Percentiles rank a stretch among this genome's conserved stretches.
Conservation (phyloP, 2,888 invertebrate genomes). For the Drosophila testacea region DNA sequence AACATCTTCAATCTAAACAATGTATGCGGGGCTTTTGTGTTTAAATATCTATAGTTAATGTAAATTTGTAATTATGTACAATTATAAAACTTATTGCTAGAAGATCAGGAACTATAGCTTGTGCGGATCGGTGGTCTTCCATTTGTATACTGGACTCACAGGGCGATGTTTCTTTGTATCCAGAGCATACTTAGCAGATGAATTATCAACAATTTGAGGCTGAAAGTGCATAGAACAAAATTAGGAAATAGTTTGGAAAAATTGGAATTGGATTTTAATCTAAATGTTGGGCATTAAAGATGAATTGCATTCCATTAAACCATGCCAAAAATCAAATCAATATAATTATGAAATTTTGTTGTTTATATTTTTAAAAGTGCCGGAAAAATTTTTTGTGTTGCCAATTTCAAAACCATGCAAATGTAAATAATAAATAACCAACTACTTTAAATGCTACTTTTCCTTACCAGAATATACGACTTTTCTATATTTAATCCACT, state of each 20-base stretch:
- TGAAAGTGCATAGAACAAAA: constrained; percentile 74
- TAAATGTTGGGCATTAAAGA: constrained; percentile 22
- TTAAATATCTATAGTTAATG: constrained; percentile 22
- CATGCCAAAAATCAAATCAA: constrained; percentile 59
- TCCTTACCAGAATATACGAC: constrained; percentile 47
- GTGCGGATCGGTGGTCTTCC: constrained; percentile 51
- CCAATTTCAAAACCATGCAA: constrained; percentile 56
- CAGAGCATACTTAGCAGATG: constrained; percentile 76
- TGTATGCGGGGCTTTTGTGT: constrained; percentile 23
- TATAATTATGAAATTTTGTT: constrained; percentile 32
- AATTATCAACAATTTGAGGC: constrained; percentile 78
- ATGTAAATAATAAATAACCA: constrained; percentile 28
- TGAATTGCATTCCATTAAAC: constrained; percentile 43
- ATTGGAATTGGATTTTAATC: constrained; percentile 6
- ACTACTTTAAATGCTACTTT: constrained; percentile 26
- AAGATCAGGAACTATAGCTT: constrained; percentile 72
- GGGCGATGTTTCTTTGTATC: constrained; percentile 64
- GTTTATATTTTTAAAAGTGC: constrained; percentile 52
- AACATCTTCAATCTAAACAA: constrained; percentile 43
- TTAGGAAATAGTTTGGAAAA: constrained; percentile 28
- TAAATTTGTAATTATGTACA: constrained; percentile 46
- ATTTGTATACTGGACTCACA: constrained; percentile 36
- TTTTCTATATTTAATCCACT: constrained; percentile 28
- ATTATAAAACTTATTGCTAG: constrained; percentile 50
- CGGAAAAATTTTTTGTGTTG: constrained; percentile 25